These are phyloP conservation scores for Sylvicola cinctus DNA, from an alignment of 2,888 invertebrate genomes.

Conservation along the genomic window DNA sequence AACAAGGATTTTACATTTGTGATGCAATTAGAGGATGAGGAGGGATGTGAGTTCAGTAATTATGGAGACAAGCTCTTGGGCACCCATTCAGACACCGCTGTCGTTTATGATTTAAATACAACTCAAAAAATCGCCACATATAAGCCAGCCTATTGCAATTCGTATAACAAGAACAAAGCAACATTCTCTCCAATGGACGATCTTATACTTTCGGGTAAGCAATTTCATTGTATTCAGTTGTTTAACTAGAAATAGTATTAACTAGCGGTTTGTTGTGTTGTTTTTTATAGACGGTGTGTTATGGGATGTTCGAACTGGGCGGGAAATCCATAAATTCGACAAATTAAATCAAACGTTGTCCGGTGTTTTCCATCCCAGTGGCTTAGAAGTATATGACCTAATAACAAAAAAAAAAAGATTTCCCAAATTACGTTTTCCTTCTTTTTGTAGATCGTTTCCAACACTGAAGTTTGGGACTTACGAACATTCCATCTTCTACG, in stretches of 20 bases:
- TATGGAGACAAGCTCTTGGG: slow-evolving; percentile 75
- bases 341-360: slow-evolving; percentile 89
- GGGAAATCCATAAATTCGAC: slow-evolving; percentile 90
- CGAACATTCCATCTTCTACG: slow-evolving; percentile 83
- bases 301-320: slow-evolving; percentile 77
- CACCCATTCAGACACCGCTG: slow-evolving; percentile 50
- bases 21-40: slow-evolving; percentile 58
- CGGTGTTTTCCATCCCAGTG: slow-evolving; percentile 92
- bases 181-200: slow-evolving; percentile 90
- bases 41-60: slow-evolving; percentile 84
- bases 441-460: slow-evolving; percentile 59
- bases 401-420: too few species aligned
- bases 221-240: background rate
- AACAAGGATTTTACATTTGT: slow-evolving; percentile 28
- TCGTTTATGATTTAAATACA: slow-evolving; percentile 73
- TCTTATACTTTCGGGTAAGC: slow-evolving; percentile 57
- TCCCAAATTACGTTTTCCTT: slow-evolving; percentile 2
- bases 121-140: slow-evolving; percentile 52
- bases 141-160: slow-evolving; percentile 67
- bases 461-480: slow-evolving; percentile 97
- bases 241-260: background rate
- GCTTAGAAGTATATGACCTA: slow-evolving; percentile 61
- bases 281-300: slow-evolving; percentile 61
- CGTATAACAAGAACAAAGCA: slow-evolving; percentile 83
- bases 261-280: background rate